phyloP scores from a whole-genome alignment of 37 sponge, comb jelly and placozoan genomes.

The Halichondria panicea region DNA sequence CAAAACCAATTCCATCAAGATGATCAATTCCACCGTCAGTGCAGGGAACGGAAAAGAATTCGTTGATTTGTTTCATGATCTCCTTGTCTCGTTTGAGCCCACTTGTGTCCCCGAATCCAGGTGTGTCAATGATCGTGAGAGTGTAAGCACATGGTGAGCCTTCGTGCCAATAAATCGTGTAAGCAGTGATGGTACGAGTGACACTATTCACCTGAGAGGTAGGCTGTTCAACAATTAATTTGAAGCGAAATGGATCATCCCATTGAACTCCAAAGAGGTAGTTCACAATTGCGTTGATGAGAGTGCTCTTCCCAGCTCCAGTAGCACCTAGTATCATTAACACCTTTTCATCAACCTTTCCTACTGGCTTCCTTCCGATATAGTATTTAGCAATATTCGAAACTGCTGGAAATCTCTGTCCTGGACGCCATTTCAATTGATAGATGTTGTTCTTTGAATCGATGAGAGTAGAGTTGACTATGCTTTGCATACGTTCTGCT shows the following conservation, averaged over 20 bases:
- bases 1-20: constrained; percentile 64
- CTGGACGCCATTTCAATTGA: no score
- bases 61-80: constrained; percentile 35
- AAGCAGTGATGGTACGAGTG: constrained; percentile 66
- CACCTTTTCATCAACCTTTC: no score
- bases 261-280: constrained; percentile 70
- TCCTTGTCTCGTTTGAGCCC: constrained; percentile 58
- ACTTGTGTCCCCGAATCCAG: constrained; percentile 77
- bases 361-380: no score
- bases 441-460: no score
- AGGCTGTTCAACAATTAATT: constrained; percentile 34
- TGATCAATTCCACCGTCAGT: constrained; percentile 54
- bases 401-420: no score
- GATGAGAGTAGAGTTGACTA: no score
- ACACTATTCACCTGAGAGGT: constrained; percentile 40
- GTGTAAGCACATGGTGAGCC: constrained; percentile 29
- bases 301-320: constrained; percentile 77
- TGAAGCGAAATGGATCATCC: constrained; percentile 76
- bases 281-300: constrained; percentile 78
- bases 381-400: no score
- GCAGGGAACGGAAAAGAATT: constrained; percentile 37
- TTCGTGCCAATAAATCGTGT: constrained; percentile 37
- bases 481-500: no score
- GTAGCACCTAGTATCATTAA: constrained; percentile 81
- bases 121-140: constrained; percentile 77